Evolutionary conservation across 2,113 vertebrate genomes (phyloP).

Genomic region (Nothobranchius furzeri): DNA sequence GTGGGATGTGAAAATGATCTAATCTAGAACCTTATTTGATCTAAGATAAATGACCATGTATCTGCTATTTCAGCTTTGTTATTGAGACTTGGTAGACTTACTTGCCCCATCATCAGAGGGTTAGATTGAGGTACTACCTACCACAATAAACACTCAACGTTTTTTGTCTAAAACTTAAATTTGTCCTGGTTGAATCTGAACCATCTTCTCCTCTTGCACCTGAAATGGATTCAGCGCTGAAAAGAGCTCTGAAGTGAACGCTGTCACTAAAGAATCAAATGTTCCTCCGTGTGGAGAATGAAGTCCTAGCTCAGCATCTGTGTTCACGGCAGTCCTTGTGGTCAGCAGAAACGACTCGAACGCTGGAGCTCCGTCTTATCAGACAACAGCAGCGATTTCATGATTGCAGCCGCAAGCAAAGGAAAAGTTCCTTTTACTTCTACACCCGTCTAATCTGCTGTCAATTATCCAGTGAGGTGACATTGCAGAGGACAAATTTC

Average conservation of each 20-base stretch:
- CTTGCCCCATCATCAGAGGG: no score
- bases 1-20: no score
- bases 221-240: slow-evolving; percentile 29
- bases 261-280: slow-evolving; percentile 48
- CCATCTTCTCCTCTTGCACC: background rate
- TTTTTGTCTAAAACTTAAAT: no score
- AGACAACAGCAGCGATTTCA: slow-evolving; percentile 49
- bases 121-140: no score
- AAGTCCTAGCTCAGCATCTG: slow-evolving; percentile 65
- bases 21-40: no score
- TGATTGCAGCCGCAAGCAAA: slow-evolving; percentile 66
- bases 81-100: no score
- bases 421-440: slow-evolving; percentile 39
- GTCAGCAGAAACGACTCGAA: slow-evolving; percentile 68
- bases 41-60: no score
- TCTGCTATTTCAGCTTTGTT: no score
- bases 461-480: slow-evolving; percentile 65
- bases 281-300: slow-evolving; percentile 63
- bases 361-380: slow-evolving; percentile 65
- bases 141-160: no score
- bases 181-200: no score
- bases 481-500: slow-evolving; percentile 75
- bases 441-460: slow-evolving; percentile 26
- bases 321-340: slow-evolving; percentile 42
- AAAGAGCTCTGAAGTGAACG: slow-evolving; percentile 6